Percentiles rank a stretch among this genome's conserved stretches.
Evolutionary conservation across 2,888 invertebrate genomes (phyloP).

Genomic region (Orthosia gothica): DNA sequence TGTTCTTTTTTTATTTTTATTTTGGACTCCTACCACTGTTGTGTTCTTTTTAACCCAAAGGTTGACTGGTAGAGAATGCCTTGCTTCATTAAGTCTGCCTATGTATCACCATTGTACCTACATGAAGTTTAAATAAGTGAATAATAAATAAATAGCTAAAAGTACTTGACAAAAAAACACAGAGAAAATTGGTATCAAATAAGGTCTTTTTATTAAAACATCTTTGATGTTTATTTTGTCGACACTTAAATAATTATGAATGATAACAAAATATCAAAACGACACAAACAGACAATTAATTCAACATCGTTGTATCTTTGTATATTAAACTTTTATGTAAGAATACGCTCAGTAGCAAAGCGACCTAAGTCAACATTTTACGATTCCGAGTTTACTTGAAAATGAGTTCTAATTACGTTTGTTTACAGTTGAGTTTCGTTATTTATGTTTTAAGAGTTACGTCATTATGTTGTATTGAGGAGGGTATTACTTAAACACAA

Average conservation of each 20-base stretch:
- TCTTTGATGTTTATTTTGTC: not conserved
- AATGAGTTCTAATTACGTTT: slow-evolving; percentile 21
- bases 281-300: slow-evolving; percentile 34
- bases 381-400: slow-evolving; percentile 30
- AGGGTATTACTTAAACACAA: slow-evolving; percentile 21
- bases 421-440: slow-evolving; percentile 22
- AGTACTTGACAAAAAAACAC: too few relatives aligned
- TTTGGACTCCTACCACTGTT: too few relatives aligned
- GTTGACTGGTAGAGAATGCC: too few relatives aligned
- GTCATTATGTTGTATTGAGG: slow-evolving; percentile 6
- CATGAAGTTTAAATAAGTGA: too few relatives aligned
- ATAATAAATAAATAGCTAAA: too few relatives aligned
- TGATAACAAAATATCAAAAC: slow-evolving; percentile 37
- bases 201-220: too few relatives aligned
- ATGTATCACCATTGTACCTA: too few relatives aligned
- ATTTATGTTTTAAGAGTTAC: slow-evolving; percentile 21
- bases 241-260: slow-evolving; percentile 45
- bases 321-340: slow-evolving; percentile 38
- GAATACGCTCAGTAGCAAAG: slow-evolving; percentile 24
- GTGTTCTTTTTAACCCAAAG: too few relatives aligned
- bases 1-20: too few relatives aligned
- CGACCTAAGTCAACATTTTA: slow-evolving; percentile 34
- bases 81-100: too few relatives aligned
- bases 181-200: not conserved
- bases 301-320: slow-evolving; percentile 41